Base-by-base conservation (phyloP, 2,888 invertebrate genomes). In the Spialia ferax region DNA sequence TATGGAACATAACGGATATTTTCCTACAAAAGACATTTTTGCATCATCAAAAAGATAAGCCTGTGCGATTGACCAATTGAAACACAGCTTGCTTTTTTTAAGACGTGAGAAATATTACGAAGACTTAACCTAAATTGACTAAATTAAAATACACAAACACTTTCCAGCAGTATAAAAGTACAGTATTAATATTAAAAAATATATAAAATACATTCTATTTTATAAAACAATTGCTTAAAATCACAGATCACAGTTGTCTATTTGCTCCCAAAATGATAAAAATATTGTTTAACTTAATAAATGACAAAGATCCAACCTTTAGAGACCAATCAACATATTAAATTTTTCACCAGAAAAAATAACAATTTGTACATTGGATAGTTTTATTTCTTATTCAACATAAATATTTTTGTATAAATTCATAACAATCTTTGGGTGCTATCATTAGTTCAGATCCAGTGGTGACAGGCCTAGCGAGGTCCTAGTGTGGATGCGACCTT, bases 351-450 rank as follows among this genome's bases (percentile, higher is more conserved):
- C 13, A 50, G 26, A 70, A 70, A 74, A 74, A 77, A 74, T 68
- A 73, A 78, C 80, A 74, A 79, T 79, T 78, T 26, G 77, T 84
- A 87, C 79, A 80, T 87, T 87, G 84, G 82, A 88, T 89, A 87
- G 78, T 88, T 92, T 92, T 93, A 92, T 91, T 92, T 86, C 86
- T 91, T 89, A 91, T 90, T 91, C 85, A 93, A 93, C 93, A 93
- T 93, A 93, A 93, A 93, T 93, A 93, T 89, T 89, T 86, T 93
- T 92, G 91, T 93, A 93, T 92, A 93, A 92, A 93, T 93, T 91
- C 89, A 92, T 93, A 93, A 93, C 93, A 93, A 93, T 93, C 93
- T 93, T 93, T 93, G 93, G 93, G 91, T 91, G 90, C 89, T 89
- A 88, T 87, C 87, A 86, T 80, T 87, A 82, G 80, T 80, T 79